These are phyloP conservation scores for Sternarchorhynchus goeldii DNA, from an alignment of 2,797 vertebrate species.

Conservation along the genomic window DNA sequence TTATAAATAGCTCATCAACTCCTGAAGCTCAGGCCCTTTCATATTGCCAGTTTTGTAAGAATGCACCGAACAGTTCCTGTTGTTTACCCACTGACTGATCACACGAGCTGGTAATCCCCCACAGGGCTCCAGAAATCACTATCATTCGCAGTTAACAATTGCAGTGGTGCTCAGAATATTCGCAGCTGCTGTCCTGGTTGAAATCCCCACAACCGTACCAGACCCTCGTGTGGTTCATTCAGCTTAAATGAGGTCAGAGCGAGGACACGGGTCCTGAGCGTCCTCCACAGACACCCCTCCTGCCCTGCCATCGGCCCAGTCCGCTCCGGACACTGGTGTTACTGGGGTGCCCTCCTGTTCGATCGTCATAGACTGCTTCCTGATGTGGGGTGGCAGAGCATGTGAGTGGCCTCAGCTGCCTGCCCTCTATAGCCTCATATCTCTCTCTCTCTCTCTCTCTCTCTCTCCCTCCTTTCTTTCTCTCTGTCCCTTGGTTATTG, in stretches of 20 bases:
- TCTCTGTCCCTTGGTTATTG: constrained; percentile 53
- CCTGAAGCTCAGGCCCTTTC: too few species aligned
- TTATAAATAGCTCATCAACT: too few species aligned
- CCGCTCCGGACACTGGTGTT: constrained; percentile 57
- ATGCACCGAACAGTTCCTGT: too few species aligned
- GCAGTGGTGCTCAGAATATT: background rate
- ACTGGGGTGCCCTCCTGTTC: constrained; percentile 66
- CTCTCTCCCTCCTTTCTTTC: constrained; percentile 10
- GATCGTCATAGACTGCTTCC: constrained; percentile 63
- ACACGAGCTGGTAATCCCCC: too few species aligned
- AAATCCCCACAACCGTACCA: background rate
- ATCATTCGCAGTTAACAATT: background rate
- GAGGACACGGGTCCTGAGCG: constrained; percentile 32
- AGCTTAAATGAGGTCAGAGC: constrained; percentile 47
- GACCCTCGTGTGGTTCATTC: background rate
- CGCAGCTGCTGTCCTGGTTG: background rate
- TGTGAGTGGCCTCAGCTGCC: constrained; percentile 59
- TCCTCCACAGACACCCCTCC: constrained; percentile 41
- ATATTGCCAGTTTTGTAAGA: too few species aligned
- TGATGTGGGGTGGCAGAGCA: constrained; percentile 69
- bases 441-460: constrained; percentile 29
- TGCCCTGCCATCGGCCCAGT: constrained; percentile 53
- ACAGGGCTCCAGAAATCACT: too few species aligned
- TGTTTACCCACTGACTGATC: too few species aligned
- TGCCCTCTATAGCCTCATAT: constrained; percentile 37